Base-by-base conservation (phyloP, 2,888 invertebrate species). In the Drosophila pseudotalamancana region DNA sequence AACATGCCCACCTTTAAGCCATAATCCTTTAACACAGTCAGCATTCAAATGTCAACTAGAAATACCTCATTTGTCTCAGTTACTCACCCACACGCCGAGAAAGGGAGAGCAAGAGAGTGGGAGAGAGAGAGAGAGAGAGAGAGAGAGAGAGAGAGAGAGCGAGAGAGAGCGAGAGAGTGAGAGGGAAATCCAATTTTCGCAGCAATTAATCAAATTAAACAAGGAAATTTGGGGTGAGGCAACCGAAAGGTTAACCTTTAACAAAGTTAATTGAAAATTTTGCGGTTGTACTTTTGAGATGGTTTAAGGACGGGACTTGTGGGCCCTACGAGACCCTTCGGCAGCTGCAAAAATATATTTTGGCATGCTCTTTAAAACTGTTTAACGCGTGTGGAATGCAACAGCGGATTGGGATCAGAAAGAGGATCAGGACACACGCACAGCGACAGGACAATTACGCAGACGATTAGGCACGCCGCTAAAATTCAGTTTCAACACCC, bases 381-480 rank as follows among this genome's bases (percentile, higher is more conserved):
- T 32, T 40, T 40, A 35, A 25, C 23, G 54, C 46, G 56, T 35
- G 14, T 39, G 19, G 46, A 60, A 61, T 53, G 54, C 57, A 63
- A 2, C 25, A 27, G 27, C 29, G 16, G 23, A 64, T 23, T 9
- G 27, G 50, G 64, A 48, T 63, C 35, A 25, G 35, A 14, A 40
- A 35, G 23, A 34, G 53, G 50, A 43, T 54, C 48, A 68, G 66
- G 46, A 65, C 62, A 59, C 65, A 74, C 74, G 72, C 75, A 76
- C 71, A 65, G 37, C 59, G 76, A 72, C 87, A 74, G 79, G 69
- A 82, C 89, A 90, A 89, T 89, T 89, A 90, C 82, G 77, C 90
- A 89, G 87, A 89, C 89, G 90, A 90, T 89, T 89, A 89, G 88
- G 76, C 89, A 88, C 77, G 73, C 55, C 49, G 71, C 62, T 64